Percentiles rank a stretch among this genome's conserved stretches.
These are phyloP conservation scores for Drosophila kuntzei DNA, from an alignment of 2,888 invertebrate species.

Conservation along the genomic window DNA sequence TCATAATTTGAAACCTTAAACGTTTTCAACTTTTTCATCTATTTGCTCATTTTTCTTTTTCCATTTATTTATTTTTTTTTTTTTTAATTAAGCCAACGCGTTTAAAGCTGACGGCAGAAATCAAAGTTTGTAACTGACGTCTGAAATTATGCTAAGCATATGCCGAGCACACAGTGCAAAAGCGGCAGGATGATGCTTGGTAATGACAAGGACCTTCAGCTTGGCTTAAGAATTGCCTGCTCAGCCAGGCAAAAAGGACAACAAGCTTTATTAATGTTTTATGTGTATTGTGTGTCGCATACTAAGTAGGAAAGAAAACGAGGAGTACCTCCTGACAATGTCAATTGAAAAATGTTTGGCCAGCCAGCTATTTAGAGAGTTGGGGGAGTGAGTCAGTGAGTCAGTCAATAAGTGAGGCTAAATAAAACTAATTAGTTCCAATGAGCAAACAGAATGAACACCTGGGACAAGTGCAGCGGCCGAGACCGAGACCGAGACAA, in stretches of 20 bases:
- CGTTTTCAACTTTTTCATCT: constrained; percentile 39
- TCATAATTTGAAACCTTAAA: constrained; percentile 63
- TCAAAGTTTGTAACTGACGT: constrained; percentile 49
- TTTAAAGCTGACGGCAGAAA: constrained; percentile 44
- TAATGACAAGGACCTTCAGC: constrained; percentile 73
- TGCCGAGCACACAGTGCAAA: constrained; percentile 42
- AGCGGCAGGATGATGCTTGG: constrained; percentile 57
- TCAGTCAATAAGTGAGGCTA: constrained; percentile 70
- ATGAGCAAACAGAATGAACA: constrained; percentile 66
- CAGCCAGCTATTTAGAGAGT: not conserved
- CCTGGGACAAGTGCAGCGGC: constrained; percentile 45
- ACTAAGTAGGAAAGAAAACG: constrained; percentile 54
- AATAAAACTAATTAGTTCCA: constrained; percentile 79
- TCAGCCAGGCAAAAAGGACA: constrained; percentile 76
- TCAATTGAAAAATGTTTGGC: constrained; percentile 76
- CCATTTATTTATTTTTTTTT: not conserved
- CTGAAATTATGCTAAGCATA: constrained; percentile 79
- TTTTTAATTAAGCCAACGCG: constrained; percentile 62
- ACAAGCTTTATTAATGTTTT: constrained; percentile 82
- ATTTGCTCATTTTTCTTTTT: not conserved
- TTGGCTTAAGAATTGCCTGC: constrained; percentile 41
- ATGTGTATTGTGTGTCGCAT: constrained; percentile 78
- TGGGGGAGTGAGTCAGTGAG: constrained; percentile 11
- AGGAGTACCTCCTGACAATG: constrained; percentile 47
- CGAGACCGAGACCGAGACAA: constrained; percentile 32